Percentiles rank a stretch among this genome's conserved stretches.
phyloP scores from a whole-genome alignment of 2,113 vertebrate genomes.

The Rhinolophus ferrumequinum region DNA sequence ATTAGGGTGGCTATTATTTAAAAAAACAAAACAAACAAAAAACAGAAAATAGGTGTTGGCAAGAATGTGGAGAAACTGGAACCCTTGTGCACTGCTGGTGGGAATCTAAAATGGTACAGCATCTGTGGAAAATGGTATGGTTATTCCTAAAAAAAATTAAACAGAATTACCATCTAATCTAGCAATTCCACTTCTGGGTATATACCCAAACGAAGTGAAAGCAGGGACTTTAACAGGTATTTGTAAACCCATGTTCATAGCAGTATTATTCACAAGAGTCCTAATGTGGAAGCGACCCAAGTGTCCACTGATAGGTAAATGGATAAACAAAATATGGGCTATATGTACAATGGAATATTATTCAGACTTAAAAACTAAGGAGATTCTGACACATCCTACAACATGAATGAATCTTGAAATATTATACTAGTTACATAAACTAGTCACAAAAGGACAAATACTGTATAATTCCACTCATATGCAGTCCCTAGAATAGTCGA shows the following conservation, averaged over 20 bases:
- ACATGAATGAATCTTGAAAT: neutral
- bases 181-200: neutral
- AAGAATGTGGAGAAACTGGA: neutral
- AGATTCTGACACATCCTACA: neutral
- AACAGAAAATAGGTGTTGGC: neutral
- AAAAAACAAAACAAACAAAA: neutral
- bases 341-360: too few species aligned
- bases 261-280: too few species aligned
- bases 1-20: neutral
- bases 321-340: too few species aligned
- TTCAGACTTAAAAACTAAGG: too few species aligned
- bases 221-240: too few species aligned
- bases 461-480: neutral
- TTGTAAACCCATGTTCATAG: too few species aligned
- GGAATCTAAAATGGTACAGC: neutral
- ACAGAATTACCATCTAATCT: neutral
- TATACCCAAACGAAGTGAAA: neutral
- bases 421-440: neutral
- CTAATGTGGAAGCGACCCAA: too few species aligned
- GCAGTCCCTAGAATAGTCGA: neutral
- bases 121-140: neutral
- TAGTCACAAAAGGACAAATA: neutral
- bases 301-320: too few species aligned
- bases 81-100: neutral
- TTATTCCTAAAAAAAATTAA: neutral